These are phyloP conservation scores for Elanus axillaris DNA, from an alignment of 2,113 vertebrate species.

Conservation along the genomic window DNA sequence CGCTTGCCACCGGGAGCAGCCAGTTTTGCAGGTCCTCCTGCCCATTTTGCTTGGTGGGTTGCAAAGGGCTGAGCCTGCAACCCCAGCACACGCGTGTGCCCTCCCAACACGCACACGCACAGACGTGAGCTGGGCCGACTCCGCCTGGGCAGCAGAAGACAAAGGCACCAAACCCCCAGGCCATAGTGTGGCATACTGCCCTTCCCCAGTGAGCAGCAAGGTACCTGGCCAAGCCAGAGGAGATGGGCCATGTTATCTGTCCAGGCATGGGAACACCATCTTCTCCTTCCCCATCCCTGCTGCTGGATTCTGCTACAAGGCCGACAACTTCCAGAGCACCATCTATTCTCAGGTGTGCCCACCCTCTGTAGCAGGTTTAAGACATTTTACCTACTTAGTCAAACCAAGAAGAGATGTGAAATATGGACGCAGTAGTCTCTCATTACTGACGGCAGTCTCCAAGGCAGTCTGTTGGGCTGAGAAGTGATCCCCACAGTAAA, in stretches of 20 bases:
- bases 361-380: background rate
- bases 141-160: background rate
- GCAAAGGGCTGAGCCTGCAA: background rate
- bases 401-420: background rate
- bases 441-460: background rate
- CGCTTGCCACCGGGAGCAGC: background rate
- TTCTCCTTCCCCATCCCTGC: background rate
- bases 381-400: background rate
- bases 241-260: background rate
- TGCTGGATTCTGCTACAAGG: background rate
- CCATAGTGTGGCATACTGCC: background rate
- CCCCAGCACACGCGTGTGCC: accelerated
- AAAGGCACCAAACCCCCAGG: background rate
- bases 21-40: background rate
- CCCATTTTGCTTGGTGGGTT: background rate
- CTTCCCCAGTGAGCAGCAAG: background rate
- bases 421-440: background rate
- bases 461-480: slow-evolving; percentile 24
- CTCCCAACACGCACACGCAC: accelerated
- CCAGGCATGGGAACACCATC: background rate
- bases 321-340: background rate
- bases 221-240: background rate
- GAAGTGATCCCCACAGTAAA: background rate
- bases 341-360: background rate
- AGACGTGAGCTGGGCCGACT: background rate